These are phyloP conservation scores for Magallana nippona DNA, from an alignment of 2,888 invertebrate genomes.

Conservation along the genomic window DNA sequence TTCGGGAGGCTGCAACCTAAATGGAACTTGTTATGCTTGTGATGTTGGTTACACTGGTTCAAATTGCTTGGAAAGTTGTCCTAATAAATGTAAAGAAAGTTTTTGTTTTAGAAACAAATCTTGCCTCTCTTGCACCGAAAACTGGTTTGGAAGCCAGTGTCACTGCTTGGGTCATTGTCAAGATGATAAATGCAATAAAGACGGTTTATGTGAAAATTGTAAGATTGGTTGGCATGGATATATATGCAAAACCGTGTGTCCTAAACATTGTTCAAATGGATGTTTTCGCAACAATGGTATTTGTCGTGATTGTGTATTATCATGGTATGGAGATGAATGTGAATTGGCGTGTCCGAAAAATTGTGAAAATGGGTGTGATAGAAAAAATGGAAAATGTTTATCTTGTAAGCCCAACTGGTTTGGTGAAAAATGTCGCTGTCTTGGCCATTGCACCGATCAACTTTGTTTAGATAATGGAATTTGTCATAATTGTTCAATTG, in stretches of 20 bases:
- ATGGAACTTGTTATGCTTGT: conserved; percentile 53
- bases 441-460: conserved; percentile 50
- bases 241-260: conserved; percentile 6
- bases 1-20: not conserved
- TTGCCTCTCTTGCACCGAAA: conserved; percentile 48
- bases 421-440: conserved; percentile 47
- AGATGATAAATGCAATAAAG: not conserved
- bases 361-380: conserved; percentile 52
- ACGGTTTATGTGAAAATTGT: conserved; percentile 24
- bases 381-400: conserved; percentile 51
- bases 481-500: conserved; percentile 50
- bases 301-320: conserved; percentile 47
- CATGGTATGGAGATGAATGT: conserved; percentile 56
- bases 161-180: not conserved
- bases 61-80: conserved; percentile 52
- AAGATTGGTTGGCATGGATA: conserved; percentile 5
- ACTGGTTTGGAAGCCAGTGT: conserved; percentile 57
- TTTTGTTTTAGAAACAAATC: conserved; percentile 46
- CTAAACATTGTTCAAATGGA: conserved; percentile 16
- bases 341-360: conserved; percentile 45
- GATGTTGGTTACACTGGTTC: conserved; percentile 51
- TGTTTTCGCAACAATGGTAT: conserved; percentile 15
- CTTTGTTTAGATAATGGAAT: conserved; percentile 56
- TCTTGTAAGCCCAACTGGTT: conserved; percentile 43
- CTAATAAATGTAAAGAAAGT: conserved; percentile 49